Conservation (phyloP, 1,140 invertebrate species). For the Pentalonia nigronervosa region DNA sequence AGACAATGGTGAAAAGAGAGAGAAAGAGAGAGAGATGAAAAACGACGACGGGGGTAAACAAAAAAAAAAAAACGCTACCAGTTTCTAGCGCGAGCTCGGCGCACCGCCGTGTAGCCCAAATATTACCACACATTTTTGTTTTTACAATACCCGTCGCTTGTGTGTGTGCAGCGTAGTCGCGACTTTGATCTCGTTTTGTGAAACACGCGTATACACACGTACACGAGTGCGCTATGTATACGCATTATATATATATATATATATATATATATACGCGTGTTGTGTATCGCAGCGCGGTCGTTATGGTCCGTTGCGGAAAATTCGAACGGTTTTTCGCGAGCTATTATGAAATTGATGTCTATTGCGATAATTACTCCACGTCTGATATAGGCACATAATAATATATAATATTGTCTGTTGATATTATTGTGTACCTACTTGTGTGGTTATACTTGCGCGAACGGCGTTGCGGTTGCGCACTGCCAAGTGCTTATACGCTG, state of each 20-base stretch:
- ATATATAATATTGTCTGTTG: background rate
- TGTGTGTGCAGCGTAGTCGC: too few species aligned
- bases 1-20: background rate
- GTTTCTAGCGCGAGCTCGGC: background rate
- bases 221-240: background rate
- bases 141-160: conserved; percentile 1
- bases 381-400: background rate
- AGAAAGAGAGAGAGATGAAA: background rate
- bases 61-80: background rate
- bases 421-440: background rate
- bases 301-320: conserved; percentile 39
- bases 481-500: too few species aligned
- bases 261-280: background rate
- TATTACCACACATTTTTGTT: conserved; percentile 25
- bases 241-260: background rate
- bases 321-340: conserved; percentile 26
- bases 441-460: background rate
- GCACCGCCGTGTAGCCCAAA: conserved; percentile 3
- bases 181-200: conserved; percentile 23
- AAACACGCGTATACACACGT: background rate
- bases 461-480: background rate
- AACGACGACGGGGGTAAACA: background rate
- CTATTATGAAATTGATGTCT: conserved; percentile 51
- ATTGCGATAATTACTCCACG: conserved; percentile 53
- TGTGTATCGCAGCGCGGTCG: background rate